A percentile compares a stretch with the other conserved stretches of the same genome.
These are phyloP conservation scores for Archegozetes longisetosus DNA, from an alignment of 1,140 invertebrate genomes.

Conservation along the genomic window DNA sequence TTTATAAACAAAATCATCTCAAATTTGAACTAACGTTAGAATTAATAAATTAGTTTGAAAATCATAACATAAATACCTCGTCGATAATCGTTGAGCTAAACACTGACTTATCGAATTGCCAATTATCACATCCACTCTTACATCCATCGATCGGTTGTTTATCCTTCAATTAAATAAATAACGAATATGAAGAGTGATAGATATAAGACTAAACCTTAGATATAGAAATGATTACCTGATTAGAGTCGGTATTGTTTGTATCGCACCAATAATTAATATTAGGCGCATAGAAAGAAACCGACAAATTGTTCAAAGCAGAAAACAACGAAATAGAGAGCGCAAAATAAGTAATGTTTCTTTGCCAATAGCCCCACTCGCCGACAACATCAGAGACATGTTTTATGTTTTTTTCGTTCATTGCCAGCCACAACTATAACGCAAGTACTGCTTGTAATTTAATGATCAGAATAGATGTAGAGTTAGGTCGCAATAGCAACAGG, in stretches of 20 bases:
- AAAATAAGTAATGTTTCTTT: conserved; percentile 6
- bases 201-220: no score
- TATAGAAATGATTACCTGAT: not conserved
- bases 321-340: not conserved
- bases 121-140: not conserved
- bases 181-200: no score
- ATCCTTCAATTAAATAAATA: not conserved
- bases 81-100: not conserved
- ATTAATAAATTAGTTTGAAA: no score
- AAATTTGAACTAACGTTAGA: no score
- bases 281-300: conserved; percentile 11
- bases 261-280: conserved; percentile 17
- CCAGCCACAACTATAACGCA: not conserved
- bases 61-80: no score
- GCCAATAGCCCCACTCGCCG: conserved; percentile 10
- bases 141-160: not conserved
- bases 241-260: not conserved
- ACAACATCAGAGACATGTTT: conserved; percentile 12
- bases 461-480: no score
- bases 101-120: not conserved
- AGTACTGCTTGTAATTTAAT: no score
- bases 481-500: no score
- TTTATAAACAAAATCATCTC: no score
- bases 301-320: conserved; percentile 10
- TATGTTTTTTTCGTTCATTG: no score